Evolutionary conservation across 2,888 invertebrate genomes (phyloP).

Genomic region (Ennomos quercinarius): DNA sequence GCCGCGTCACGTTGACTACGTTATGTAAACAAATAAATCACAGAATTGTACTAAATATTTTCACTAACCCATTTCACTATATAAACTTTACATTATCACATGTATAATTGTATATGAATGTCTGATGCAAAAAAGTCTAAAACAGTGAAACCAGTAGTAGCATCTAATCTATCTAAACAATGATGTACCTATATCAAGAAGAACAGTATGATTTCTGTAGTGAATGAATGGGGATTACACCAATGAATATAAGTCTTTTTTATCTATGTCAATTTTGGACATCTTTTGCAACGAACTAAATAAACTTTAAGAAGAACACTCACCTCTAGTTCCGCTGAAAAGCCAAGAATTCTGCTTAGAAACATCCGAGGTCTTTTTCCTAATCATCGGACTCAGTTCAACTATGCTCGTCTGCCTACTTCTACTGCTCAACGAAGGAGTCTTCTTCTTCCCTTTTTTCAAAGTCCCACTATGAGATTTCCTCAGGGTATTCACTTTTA

Average conservation of each 20-base stretch:
- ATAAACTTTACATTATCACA: too few species aligned
- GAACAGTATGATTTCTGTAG: too few species aligned
- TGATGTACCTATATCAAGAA: too few species aligned
- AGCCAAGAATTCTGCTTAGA: constrained; percentile 76
- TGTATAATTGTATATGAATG: too few species aligned
- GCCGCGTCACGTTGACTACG: constrained; percentile 2
- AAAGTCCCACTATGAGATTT: constrained; percentile 79
- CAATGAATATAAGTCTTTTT: too few species aligned
- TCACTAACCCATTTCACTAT: constrained; percentile 18
- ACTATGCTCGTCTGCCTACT: constrained; percentile 77
- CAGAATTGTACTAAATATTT: constrained; percentile 13
- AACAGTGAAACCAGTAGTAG: too few species aligned
- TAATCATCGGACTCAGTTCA: constrained; percentile 67
- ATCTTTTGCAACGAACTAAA: neutral
- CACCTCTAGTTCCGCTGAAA: constrained; percentile 72
- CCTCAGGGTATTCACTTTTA: constrained; percentile 75
- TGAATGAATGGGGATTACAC: too few species aligned
- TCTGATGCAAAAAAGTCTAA: too few species aligned
- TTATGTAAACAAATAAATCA: constrained; percentile 22
- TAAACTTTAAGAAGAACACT: constrained; percentile 42
- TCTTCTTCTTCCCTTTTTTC: constrained; percentile 77
- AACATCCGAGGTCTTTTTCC: constrained; percentile 71
- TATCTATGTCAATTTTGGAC: too few species aligned
- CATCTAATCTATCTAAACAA: too few species aligned
- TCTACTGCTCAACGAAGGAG: constrained; percentile 62